phyloP scores from a whole-genome alignment of 2,888 invertebrate species.

The Drosophila putrida region DNA sequence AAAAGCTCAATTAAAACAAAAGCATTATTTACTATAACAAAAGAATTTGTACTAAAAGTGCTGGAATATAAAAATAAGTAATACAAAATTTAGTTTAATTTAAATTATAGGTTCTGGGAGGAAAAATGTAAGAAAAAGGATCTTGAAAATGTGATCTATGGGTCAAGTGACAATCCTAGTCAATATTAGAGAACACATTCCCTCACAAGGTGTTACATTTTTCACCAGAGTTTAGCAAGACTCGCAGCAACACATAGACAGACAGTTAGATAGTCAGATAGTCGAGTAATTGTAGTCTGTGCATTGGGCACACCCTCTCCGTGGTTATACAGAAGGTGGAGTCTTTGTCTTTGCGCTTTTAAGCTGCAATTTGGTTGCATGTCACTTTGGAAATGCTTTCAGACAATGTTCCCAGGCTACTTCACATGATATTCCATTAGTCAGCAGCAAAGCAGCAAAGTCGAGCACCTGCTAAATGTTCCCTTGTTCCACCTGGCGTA shows the following conservation, averaged over 20 bases:
- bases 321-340: constrained; percentile 1
- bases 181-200: too few relatives aligned
- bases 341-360: constrained; percentile 61
- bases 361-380: constrained; percentile 78
- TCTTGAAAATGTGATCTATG: too few relatives aligned
- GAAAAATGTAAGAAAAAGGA: too few relatives aligned
- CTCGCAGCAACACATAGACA: constrained; percentile 12
- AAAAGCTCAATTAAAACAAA: too few relatives aligned
- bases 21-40: too few relatives aligned
- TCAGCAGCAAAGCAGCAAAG: constrained; percentile 39
- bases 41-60: too few relatives aligned
- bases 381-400: constrained; percentile 74
- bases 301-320: constrained; percentile 37
- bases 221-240: background rate
- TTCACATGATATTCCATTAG: constrained; percentile 61
- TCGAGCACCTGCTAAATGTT: constrained; percentile 48
- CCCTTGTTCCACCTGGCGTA: constrained; percentile 48
- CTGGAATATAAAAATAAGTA: too few relatives aligned
- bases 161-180: too few relatives aligned
- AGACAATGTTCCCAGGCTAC: constrained; percentile 64
- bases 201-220: background rate
- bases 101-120: too few relatives aligned
- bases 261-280: constrained; percentile 25
- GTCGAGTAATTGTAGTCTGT: constrained; percentile 29
- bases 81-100: too few relatives aligned